Evolutionary conservation across 2,797 vertebrate species (phyloP), one percentile per base, ranked within the genome.

Genomic region (Thalassophryne amazonica): DNA sequence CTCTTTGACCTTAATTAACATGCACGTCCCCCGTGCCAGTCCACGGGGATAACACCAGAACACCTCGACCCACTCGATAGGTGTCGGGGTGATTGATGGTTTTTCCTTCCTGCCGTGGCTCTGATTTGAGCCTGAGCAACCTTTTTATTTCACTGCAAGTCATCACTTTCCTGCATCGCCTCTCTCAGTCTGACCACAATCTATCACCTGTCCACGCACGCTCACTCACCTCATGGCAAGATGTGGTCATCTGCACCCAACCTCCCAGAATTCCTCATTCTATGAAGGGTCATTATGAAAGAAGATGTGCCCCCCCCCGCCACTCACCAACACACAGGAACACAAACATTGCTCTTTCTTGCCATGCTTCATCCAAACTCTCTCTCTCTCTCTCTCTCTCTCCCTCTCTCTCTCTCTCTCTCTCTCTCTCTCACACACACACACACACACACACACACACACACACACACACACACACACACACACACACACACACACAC

Each of bases 81-180:
- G 70, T 6, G 77, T 66, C 77, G 70, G 15, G 41, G 64, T 86
- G 87, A 88, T 86, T 76, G 87, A 88, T 88, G 76, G 53, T 47
- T 55, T 47, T 42, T 63, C 63, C 68, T 41, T 41, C 45, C 25
- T 21, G 18, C 46, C 62, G 43, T 48, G 31, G 35, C 66, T 20
- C 55, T 12, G 27, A 47, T 78, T 62, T 67, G 47, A 73, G 61
- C 62, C 71, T 25, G 31, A 24, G 49, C 60, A 49, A 45, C 48
- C 34, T 62, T 75, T 69, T 43, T 61, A 43, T 61, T 38, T 47
- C 38, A 37, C 48, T 4, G 24, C 35, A 58, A 73, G 61, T 76
- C 77, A 75, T 76, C 15, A 24, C 51, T 80, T 61, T 71, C 68
- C 62, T 38, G 27, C 9, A 11, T 71, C 78, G 60, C 72, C 49